Evolutionary conservation across 2,797 vertebrate species (phyloP).

Genomic region (Macropus fuliginosus): DNA sequence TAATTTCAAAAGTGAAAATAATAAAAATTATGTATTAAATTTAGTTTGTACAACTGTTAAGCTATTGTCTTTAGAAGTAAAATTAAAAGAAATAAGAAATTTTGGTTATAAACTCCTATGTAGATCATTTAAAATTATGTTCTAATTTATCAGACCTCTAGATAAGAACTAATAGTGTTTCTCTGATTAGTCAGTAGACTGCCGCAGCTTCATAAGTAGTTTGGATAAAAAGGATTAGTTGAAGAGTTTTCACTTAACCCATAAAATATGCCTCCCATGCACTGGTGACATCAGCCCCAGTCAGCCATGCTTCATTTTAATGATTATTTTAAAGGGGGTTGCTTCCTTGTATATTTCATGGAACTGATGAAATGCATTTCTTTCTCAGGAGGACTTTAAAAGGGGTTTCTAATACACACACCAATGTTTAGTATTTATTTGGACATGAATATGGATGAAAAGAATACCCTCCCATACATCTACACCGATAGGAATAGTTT

Average conservation of each 20-base stretch:
- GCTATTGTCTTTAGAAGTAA: background rate
- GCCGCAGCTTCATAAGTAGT: background rate
- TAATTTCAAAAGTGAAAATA: slow-evolving; percentile 25
- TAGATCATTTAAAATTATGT: background rate
- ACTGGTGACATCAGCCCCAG: background rate
- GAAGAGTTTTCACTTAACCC: slow-evolving; percentile 1
- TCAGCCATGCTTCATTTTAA: slow-evolving; percentile 19
- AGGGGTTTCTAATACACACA: slow-evolving; percentile 16
- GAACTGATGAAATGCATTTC: background rate
- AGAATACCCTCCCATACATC: background rate
- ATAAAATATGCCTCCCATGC: background rate
- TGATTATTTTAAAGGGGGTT: background rate
- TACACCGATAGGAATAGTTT: background rate
- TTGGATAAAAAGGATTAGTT: slow-evolving; percentile 1
- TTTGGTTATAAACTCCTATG: background rate
- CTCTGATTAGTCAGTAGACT: slow-evolving; percentile 29
- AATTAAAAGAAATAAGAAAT: too few species aligned
- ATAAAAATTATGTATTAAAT: background rate
- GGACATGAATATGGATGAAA: background rate
- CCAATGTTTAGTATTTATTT: slow-evolving; percentile 1
- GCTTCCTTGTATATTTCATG: background rate
- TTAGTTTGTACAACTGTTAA: background rate
- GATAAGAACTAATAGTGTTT: background rate
- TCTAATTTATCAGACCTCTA: background rate
- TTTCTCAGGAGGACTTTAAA: background rate